phyloP scores from a whole-genome alignment of 1,140 invertebrate genomes.

The Drosophila biarmipes region DNA sequence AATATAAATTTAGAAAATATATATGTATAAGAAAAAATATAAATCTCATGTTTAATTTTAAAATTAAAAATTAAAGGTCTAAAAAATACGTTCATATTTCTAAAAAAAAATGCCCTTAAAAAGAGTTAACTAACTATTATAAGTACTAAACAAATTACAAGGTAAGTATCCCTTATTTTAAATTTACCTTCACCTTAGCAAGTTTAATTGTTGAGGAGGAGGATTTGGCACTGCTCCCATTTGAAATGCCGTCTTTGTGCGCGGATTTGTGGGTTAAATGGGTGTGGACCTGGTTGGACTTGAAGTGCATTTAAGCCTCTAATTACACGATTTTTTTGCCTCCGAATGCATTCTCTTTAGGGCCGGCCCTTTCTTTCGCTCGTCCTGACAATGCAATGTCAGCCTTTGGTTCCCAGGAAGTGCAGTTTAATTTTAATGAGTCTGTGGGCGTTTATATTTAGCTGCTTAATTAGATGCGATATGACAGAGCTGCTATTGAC shows the following conservation, averaged over 20 bases:
- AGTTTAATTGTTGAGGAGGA: background rate
- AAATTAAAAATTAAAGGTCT: too few relatives aligned
- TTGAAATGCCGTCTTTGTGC: conserved; percentile 12
- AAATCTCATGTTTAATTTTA: too few relatives aligned
- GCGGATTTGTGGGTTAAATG: background rate
- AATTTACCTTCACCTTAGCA: background rate
- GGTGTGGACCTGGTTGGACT: conserved; percentile 2
- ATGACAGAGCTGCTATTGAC: conserved; percentile 55
- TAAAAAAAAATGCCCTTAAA: too few relatives aligned
- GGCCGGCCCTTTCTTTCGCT: background rate
- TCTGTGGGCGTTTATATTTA: conserved; percentile 6
- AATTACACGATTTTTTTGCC: conserved; percentile 31
- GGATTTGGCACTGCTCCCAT: conserved; percentile 33
- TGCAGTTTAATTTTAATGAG: conserved; percentile 60
- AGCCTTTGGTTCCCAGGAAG: conserved; percentile 34
- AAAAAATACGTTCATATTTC: too few relatives aligned
- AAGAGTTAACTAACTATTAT: too few relatives aligned
- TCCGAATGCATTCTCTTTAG: conserved; percentile 13
- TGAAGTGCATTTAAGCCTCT: conserved; percentile 43
- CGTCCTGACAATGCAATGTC: conserved; percentile 27
- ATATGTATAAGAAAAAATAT: too few relatives aligned
- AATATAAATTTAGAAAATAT: too few relatives aligned
- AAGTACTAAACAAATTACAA: too few relatives aligned
- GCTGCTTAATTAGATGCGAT: conserved; percentile 56
- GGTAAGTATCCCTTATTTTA: too few relatives aligned